A percentile compares a stretch with the other conserved stretches of the same genome.
These are phyloP conservation scores for Scaptomyza graminum DNA, from an alignment of 1,140 invertebrate genomes.

Conservation along the genomic window DNA sequence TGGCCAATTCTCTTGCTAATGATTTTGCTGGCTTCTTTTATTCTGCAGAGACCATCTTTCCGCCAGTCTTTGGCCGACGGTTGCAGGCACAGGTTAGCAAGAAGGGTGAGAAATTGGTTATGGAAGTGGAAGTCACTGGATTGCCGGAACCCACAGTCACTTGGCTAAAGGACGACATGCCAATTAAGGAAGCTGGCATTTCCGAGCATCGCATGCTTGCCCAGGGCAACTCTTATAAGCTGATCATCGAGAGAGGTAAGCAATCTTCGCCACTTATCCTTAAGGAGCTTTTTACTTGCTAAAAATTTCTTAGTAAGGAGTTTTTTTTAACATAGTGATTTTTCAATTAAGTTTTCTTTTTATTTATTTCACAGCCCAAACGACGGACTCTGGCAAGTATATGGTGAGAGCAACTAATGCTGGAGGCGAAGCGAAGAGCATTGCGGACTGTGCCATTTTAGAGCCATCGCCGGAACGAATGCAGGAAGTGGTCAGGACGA, in stretches of 20 bases:
- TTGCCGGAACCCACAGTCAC: constrained; percentile 89
- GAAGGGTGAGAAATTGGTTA: constrained; percentile 88
- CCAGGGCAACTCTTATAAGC: constrained; percentile 87
- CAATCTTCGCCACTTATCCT: neutral
- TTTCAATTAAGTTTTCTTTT: neutral
- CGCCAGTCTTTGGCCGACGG: constrained; percentile 91
- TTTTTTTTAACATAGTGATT: neutral
- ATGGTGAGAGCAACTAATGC: constrained; percentile 89
- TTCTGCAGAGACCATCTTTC: constrained; percentile 88
- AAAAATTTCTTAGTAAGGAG: neutral
- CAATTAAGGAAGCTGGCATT: constrained; percentile 84
- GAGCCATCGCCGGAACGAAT: constrained; percentile 88
- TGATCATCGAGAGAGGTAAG: constrained; percentile 89
- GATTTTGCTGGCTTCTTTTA: neutral
- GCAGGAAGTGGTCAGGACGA: constrained; percentile 88
- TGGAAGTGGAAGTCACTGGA: constrained; percentile 92
- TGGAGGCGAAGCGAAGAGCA: constrained; percentile 90
- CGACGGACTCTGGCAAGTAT: constrained; percentile 88
- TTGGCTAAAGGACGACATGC: constrained; percentile 90
- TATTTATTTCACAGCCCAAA: constrained; percentile 67
- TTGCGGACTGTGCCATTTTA: constrained; percentile 90
- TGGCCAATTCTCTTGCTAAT: constrained; percentile 20
- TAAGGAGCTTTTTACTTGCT: neutral
- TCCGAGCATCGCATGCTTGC: constrained; percentile 85
- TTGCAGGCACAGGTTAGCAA: constrained; percentile 91